Percentiles rank a stretch among this genome's conserved stretches.
Evolutionary conservation across 2,113 vertebrate species (phyloP).

Genomic region (Todiramphus saurophagus): DNA sequence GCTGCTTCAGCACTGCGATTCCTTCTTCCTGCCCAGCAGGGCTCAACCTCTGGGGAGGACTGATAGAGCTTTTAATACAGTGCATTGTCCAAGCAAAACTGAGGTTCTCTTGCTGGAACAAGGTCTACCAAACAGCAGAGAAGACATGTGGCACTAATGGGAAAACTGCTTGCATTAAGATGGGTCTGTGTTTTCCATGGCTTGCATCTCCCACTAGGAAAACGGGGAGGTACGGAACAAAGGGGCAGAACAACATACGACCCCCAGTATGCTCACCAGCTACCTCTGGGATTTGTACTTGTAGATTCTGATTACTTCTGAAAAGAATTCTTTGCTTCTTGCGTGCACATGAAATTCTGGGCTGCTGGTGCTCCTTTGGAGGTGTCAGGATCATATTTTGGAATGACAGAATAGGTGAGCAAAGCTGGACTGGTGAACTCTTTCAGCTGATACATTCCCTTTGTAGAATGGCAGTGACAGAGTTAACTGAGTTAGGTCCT

Average conservation of each 20-base stretch:
- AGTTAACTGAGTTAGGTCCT: conserved; percentile 6
- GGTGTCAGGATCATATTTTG: background rate
- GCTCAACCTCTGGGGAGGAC: conserved; percentile 10
- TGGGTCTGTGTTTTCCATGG: background rate
- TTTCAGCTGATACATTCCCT: background rate
- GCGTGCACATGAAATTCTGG: background rate
- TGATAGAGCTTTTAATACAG: background rate
- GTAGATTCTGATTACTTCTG: background rate
- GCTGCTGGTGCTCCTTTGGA: background rate
- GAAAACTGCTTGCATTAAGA: background rate
- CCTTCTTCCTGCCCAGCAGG: conserved; percentile 25
- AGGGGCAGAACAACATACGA: background rate
- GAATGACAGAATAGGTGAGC: background rate
- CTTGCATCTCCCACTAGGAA: background rate
- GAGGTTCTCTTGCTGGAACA: background rate
- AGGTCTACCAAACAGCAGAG: background rate
- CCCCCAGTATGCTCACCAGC: rapidly evolving
- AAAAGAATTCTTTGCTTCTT: background rate
- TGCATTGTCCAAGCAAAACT: background rate
- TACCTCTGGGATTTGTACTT: background rate
- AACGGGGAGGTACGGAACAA: background rate
- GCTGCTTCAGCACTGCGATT: conserved; percentile 17
- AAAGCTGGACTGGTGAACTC: background rate
- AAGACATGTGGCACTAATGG: background rate
- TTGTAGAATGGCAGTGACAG: background rate